Percentiles rank a stretch among this genome's conserved stretches.
Conservation (phyloP, 2,888 invertebrate species). For the Linyphia triangularis region DNA sequence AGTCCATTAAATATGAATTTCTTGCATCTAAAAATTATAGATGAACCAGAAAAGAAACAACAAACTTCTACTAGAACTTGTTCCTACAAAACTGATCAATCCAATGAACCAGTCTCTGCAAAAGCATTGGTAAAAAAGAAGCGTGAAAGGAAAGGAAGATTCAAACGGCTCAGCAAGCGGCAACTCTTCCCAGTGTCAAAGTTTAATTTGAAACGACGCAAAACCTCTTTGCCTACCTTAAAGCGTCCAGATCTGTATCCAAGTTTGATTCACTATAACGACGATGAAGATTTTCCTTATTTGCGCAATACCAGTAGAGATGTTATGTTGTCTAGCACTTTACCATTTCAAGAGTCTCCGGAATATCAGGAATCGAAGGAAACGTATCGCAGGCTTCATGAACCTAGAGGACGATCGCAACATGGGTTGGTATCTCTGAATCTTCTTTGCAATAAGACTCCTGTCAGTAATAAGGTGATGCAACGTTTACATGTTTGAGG, state of each 20-base stretch:
- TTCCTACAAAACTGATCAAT: background rate
- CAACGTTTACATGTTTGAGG: no score
- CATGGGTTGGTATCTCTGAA: background rate
- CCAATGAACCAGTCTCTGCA: background rate
- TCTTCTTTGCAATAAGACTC: background rate
- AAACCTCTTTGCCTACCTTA: background rate
- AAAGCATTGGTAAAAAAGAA: constrained; percentile 13
- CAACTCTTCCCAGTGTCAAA: background rate
- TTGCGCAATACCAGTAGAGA: constrained; percentile 55
- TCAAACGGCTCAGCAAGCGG: constrained; percentile 17
- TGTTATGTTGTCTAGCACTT: constrained; percentile 60
- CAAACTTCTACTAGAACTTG: background rate
- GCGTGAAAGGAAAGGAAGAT: constrained; percentile 54
- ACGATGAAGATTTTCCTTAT: constrained; percentile 30
- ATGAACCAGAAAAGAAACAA: background rate
- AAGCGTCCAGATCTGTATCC: constrained; percentile 49
- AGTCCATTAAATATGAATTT: background rate
- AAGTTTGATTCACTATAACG: constrained; percentile 27
- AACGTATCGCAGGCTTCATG: background rate
- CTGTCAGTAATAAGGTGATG: background rate
- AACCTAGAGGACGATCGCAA: background rate
- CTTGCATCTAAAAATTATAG: background rate
- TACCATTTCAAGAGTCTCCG: constrained; percentile 48
- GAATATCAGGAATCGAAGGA: constrained; percentile 53
- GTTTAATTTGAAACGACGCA: background rate